Base-by-base conservation (phyloP, 2,113 vertebrate species). In the Istiophorus platypterus region DNA sequence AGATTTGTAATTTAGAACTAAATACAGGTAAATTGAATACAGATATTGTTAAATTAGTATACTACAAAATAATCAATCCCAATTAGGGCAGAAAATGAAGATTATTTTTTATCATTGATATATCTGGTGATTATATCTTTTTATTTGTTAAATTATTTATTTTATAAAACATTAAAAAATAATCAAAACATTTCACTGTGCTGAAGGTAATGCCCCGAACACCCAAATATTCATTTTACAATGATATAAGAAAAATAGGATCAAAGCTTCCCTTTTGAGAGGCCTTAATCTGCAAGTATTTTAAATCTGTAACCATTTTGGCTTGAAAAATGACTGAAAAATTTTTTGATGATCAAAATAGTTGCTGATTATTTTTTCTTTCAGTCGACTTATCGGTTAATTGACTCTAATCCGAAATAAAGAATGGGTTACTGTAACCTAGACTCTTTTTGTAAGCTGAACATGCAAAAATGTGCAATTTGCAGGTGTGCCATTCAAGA, bases 11-110 rank as follows among this genome's bases (percentile, higher is more conserved):
- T 66, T 73, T 54, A 15, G 39, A 31, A 73, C n/a, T 47, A 54
- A 54, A 41, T 56, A 37, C 14, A 49, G 4, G 26, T 78, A 14
- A n/a, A n/a, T 14, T 45, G 22, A 77, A 22, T 27, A 51, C 7
- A 42, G 24, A 56, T 37, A 39, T 7, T 24, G 5, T 14, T 64
- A 26, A 62, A n/a, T 5, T 22, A 5, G 10, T 52, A 14, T 61
- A 52, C 11, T 52, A 51, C 34, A 12, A 62, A 58, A 80, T 47
- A 47, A 71, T 80, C 11, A 37, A 13, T 47, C 12, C 47, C 7
- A 71, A 58, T 51, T 58, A 17, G 4, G 6, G 27, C 57, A 20
- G 8, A 2, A 59, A n/a, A 22, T n/a, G 8, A 52, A 0, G 8
- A 24, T 52, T n/a, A 24, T 24, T 51, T 51, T 51, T 51, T 7